Percentiles rank a stretch among this genome's conserved stretches.
phyloP scores from a whole-genome alignment of 2,113 vertebrate genomes.

The Tricholaema leucomelas region DNA sequence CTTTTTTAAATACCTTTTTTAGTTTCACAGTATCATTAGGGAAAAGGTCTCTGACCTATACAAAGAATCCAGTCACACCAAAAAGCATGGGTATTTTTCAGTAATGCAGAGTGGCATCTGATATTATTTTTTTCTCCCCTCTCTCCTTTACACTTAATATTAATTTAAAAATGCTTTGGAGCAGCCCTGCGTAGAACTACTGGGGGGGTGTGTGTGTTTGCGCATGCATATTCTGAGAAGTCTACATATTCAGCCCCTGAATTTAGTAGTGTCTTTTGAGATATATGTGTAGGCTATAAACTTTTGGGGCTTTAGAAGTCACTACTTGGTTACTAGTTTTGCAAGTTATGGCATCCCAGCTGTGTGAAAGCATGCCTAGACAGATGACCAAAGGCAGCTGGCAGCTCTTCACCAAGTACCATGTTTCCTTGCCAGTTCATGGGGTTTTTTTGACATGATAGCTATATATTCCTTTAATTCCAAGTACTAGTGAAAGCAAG shows the following conservation, averaged over 20 bases:
- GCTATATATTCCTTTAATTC: background rate
- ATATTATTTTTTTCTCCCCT: no score
- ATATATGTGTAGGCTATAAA: background rate
- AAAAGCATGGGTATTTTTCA: background rate
- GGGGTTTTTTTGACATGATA: background rate
- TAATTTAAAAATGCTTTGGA: background rate
- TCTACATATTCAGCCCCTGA: background rate
- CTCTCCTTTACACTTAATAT: background rate
- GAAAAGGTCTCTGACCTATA: background rate
- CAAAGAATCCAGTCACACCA: background rate
- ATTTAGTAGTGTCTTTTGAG: background rate
- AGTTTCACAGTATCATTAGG: background rate
- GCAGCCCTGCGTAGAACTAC: background rate
- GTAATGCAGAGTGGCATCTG: background rate
- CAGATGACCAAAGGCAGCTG: background rate
- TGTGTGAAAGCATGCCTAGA: background rate
- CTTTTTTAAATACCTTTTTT: background rate
- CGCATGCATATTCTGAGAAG: background rate
- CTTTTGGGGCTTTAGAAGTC: background rate
- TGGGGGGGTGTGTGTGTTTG: rapidly evolving
- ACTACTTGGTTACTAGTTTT: background rate
- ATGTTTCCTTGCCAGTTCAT: background rate
- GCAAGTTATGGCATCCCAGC: background rate
- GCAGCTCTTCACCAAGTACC: background rate
- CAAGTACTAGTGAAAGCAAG: background rate